Base-by-base conservation (phyloP, 2,797 vertebrate species). In the Sebastes hubbsi region DNA sequence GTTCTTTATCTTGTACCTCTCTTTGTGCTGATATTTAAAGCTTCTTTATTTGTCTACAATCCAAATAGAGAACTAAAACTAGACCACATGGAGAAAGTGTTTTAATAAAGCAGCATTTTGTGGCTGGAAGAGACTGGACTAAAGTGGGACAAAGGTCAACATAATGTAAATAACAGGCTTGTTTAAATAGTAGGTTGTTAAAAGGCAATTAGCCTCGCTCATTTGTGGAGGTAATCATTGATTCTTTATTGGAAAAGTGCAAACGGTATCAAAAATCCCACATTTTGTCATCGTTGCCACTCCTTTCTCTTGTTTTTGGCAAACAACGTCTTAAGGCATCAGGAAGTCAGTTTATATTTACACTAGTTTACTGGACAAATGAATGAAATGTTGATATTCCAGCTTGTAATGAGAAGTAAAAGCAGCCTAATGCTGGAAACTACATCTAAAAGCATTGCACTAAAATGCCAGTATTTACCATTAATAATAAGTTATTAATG, bases 261-360 rank as follows among this genome's bases (percentile, higher is more conserved):
- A 78, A 82, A 81, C 54, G 62, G 32, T 60, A 71, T 24, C 78
- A 66, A 75, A 70, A 58, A 77, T 42, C 22, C 6, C 8, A 58
- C 38, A 49, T 61, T 70, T 38, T 79, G 1, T 49, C 49, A 71
- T 80, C 16, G 42, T 30, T 60, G 9, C 11, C 9, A n/a, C 42
- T 32, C 24, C 18, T 22, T 9, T 60, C 30, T 34, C 10, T 34
- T 62, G 22, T 5, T 30, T 82, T 77, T 76, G 22, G 56, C 49
- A 66, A 46, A 29, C 3, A 80, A 30, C 36, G 55, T 60, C 9
- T 34, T 25, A 79, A 81, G 69, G 79, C 65, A 75, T 56, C 32
- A 34, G 11, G 27, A 8, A 46, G 20, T 62, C 72, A 46, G 38
- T 72, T 69, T 69, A 27, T 29, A 77, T n/a, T 64, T 52, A 76